phyloP scores from a whole-genome alignment of 2,797 vertebrate genomes.

The Lemur catta region DNA sequence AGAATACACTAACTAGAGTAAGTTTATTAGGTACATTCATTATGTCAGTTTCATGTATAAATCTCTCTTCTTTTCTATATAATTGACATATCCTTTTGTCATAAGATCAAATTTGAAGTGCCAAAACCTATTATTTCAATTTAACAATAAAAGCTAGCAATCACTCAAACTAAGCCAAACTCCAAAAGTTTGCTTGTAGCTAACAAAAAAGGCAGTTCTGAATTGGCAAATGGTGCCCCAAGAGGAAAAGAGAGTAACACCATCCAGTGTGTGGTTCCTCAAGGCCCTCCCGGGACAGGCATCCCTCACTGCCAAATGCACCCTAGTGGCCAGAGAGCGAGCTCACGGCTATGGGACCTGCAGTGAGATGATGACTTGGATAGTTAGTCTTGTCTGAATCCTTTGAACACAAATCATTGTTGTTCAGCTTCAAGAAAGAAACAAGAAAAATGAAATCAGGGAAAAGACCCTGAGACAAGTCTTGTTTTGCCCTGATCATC shows the following conservation, averaged over 20 bases:
- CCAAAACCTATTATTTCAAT: background rate
- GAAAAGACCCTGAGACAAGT: background rate
- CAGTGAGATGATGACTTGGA: accelerated
- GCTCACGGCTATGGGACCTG: accelerated
- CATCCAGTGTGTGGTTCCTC: background rate
- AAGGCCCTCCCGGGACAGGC: background rate
- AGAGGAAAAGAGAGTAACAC: background rate
- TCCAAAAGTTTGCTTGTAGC: background rate
- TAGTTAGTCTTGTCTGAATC: background rate
- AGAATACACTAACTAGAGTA: background rate
- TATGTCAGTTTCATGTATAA: background rate
- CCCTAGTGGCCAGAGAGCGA: background rate
- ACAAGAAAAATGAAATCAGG: background rate
- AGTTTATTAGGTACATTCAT: background rate
- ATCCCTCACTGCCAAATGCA: background rate
- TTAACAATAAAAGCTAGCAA: background rate
- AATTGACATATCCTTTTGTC: background rate
- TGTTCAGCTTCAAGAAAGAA: background rate
- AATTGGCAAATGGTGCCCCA: background rate
- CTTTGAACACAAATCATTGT: background rate
- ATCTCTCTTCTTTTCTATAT: background rate
- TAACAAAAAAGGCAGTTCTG: background rate
- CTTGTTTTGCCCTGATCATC: background rate
- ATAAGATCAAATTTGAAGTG: background rate
- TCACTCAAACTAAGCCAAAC: background rate